phyloP scores from a whole-genome alignment of 2,888 invertebrate species.

The Cetonia aurata region DNA sequence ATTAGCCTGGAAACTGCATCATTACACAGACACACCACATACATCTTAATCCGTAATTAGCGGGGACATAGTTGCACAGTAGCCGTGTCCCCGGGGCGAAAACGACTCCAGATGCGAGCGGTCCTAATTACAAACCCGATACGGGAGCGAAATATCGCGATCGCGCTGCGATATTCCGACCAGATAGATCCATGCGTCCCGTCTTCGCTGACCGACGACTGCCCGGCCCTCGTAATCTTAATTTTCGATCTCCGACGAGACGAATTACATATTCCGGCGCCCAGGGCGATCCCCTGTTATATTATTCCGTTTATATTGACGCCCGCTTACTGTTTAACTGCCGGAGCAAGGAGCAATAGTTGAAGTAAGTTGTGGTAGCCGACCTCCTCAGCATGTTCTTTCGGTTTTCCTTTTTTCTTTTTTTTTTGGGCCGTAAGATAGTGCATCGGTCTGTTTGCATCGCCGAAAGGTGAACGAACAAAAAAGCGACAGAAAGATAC shows the following conservation, averaged over 20 bases:
- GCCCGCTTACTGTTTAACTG: slow-evolving; percentile 14
- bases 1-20: too few species aligned
- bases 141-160: slow-evolving; percentile 30
- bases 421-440: too few species aligned
- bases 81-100: slow-evolving; percentile 42
- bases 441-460: too few species aligned
- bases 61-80: slow-evolving; percentile 43
- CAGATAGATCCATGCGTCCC: slow-evolving; percentile 7
- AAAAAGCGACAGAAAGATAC: too few species aligned
- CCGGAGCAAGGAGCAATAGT: too few species aligned
- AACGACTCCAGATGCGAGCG: slow-evolving; percentile 5
- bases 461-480: too few species aligned
- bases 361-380: too few species aligned
- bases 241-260: slow-evolving; percentile 35
- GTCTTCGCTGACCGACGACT: slow-evolving; percentile 14
- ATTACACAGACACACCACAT: slow-evolving; percentile 3
- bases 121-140: slow-evolving; percentile 18
- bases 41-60: slow-evolving; percentile 47
- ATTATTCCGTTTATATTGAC: slow-evolving; percentile 31
- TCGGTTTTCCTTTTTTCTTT: too few species aligned
- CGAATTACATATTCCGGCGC: slow-evolving; percentile 34
- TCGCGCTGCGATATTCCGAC: neutral
- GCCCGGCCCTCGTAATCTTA: slow-evolving; percentile 32
- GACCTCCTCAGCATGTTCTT: too few species aligned
- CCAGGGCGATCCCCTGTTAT: slow-evolving; percentile 38